Base-by-base conservation (phyloP, 2,888 invertebrate species). In the Pseudococcus jackbeardsleyi region DNA sequence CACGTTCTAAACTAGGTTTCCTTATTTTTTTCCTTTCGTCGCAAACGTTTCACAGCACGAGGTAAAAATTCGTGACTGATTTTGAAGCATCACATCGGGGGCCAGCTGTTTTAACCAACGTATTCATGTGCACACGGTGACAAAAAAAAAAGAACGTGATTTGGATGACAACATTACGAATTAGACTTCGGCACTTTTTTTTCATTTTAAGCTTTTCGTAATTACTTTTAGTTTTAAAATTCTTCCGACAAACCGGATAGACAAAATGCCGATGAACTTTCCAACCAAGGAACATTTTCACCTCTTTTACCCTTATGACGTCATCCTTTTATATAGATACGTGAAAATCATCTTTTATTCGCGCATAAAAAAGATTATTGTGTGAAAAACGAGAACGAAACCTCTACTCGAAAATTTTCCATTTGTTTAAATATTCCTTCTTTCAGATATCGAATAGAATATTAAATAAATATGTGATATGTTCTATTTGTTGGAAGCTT, bases 211-310 rank as follows among this genome's bases (percentile, higher is more conserved):
- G 64, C 64, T 64, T 64, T 64, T 64, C 64, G 64, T 64, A 64
- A 64, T 64, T 64, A 64, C 64, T 64, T 64, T 64, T 64, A 22
- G 64, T 64, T 64, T 64, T 64, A 64, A 64, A 64, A 64, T 64
- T 64, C 64, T 64, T 64, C 19, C 64, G 9, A 64, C 64, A 64
- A 22, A 64, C 64, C 64, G 9, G 22, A 50, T 50, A 64, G 64
- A 22, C 64, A 22, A 64, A 64, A 64, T 22, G 22, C 64, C 64
- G 64, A 64, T 64, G 64, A 64, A 64, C 64, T 64, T 64, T 64
- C 19, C 59, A 7, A 59, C 59, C 1, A 42, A 42, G 42, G 22
- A 64, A 64, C 64, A 9, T 64, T 64, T 64, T 64, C 64, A 64
- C 9, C 11, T 22, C 1, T 4, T 9, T 22, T 8, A 7, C 39